Evolutionary conservation across 2,113 vertebrate species (phyloP), one percentile per base, ranked within the genome.

Genomic region (Phalacrocorax carbo): DNA sequence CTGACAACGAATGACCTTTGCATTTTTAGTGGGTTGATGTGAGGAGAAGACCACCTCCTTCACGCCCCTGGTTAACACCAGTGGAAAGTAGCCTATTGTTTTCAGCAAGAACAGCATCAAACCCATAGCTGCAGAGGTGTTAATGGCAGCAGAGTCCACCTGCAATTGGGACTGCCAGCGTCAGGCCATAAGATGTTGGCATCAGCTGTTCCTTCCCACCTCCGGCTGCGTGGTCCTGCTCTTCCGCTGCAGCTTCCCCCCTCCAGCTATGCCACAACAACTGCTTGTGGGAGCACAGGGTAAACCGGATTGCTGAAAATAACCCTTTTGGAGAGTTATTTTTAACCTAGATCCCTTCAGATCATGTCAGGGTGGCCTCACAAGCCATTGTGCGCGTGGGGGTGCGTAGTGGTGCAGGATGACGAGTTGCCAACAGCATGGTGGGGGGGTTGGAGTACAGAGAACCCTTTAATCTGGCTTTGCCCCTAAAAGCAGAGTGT

Each of bases 201-300:
- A 62, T 32, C 94, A 73, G 58, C 88, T 93, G 32, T 87, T 72
- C 57, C 68, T 22, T 51, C 84, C 89, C 90, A 46, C 94, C 93
- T 58, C 90, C 62, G 29, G 29, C 52, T 85, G 95, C 40, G 66
- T 91, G 93, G 84, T 85, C 57, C 90, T 7, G 30, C 49, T 46
- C 78, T 96, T 97, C 96, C 84, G 40, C 73, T 9, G 36, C 66
- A 7, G 60, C 52, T 54, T 52, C 40, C 38, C 29, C 5, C 32
- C 72, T n/a, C 57, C 83, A 44, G 79, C 52, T 62, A 17, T 51
- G 61, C 60, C 81, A 11, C 65, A 84, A 7, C 91, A 96, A 57
- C 93, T 93, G 93, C 54, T 71, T 13, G 70, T 85, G 65, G 86
- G 91, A 70, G 93, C 65, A 21, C 22, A 15, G 48, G 5, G 7